Percentiles rank a stretch among this genome's conserved stretches.
phyloP scores from a whole-genome alignment of 1,140 invertebrate genomes.

The Hormaphis cornu region DNA sequence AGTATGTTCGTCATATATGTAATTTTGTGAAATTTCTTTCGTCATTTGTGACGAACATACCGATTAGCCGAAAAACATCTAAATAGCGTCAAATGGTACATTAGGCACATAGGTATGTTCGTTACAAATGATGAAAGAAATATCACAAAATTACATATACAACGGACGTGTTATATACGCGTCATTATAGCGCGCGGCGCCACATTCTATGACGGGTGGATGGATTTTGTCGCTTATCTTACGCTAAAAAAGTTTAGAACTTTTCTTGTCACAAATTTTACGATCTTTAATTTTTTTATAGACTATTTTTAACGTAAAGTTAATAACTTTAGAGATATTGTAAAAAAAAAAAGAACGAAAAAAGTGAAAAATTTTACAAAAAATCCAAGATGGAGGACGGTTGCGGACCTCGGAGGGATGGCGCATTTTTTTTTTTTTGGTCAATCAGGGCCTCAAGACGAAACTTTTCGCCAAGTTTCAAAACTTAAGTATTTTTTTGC shows the following conservation, averaged over 20 bases:
- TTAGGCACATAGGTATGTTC: too few relatives aligned
- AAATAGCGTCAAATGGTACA: too few relatives aligned
- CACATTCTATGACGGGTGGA: not conserved
- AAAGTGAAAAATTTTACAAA: not conserved
- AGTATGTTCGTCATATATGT: too few relatives aligned
- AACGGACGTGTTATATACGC: not conserved
- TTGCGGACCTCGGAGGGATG: not conserved
- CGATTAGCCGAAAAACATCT: too few relatives aligned
- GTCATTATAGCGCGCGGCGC: not conserved
- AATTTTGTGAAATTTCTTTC: too few relatives aligned
- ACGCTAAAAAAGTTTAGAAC: not conserved
- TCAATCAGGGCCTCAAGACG: not conserved
- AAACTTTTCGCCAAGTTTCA: not conserved
- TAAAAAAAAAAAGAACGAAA: not conserved
- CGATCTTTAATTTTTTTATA: not conserved
- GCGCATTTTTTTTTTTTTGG: conserved; percentile 5
- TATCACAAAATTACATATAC: too few relatives aligned
- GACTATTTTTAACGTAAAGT: not conserved
- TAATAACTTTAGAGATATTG: not conserved
- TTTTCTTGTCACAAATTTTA: not conserved
- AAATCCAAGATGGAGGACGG: not conserved
- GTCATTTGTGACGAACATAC: too few relatives aligned
- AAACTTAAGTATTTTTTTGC: conserved; percentile 1
- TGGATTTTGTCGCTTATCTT: not conserved
- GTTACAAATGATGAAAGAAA: too few relatives aligned